Percentiles rank a stretch among this genome's conserved stretches.
phyloP scores from a whole-genome alignment of 2,888 invertebrate genomes.

The Drosophila ustulata region DNA sequence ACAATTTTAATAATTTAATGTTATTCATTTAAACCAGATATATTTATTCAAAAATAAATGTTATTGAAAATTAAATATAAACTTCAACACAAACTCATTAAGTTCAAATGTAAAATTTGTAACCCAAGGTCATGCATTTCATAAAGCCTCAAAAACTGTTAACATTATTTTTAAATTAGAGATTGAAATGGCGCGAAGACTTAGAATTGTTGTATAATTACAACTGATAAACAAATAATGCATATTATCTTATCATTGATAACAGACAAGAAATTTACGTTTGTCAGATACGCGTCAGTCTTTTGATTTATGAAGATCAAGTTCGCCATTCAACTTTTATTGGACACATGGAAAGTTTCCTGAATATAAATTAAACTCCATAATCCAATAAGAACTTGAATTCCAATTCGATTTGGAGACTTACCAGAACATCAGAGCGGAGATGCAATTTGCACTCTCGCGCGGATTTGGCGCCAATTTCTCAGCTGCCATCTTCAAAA shows the following conservation, averaged over 20 bases:
- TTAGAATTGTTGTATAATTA: constrained; percentile 30
- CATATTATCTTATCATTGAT: constrained; percentile 54
- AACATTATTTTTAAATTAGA: background rate
- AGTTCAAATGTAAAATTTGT: background rate
- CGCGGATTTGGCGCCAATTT: constrained; percentile 87
- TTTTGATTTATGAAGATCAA: constrained; percentile 21
- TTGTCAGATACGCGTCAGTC: constrained; percentile 4
- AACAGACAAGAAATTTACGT: constrained; percentile 19
- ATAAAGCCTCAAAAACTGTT: background rate
- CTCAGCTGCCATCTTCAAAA: constrained; percentile 76
- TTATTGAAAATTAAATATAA: too few relatives aligned
- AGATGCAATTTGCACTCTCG: constrained; percentile 87
- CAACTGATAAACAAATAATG: constrained; percentile 28
- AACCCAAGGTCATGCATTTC: background rate
- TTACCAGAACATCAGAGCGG: constrained; percentile 88
- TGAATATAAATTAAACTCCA: background rate
- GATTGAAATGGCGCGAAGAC: constrained; percentile 9
- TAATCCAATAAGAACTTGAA: background rate
- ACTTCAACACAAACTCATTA: background rate
- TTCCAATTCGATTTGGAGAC: constrained; percentile 32
- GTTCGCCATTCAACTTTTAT: constrained; percentile 9
- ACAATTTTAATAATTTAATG: too few relatives aligned
- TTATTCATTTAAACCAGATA: too few relatives aligned
- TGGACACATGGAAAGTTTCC: constrained; percentile 14
- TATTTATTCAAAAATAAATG: too few relatives aligned